Evolutionary conservation across 2,113 vertebrate genomes (phyloP).

Genomic region (Cyphomyrus discorhynchus): DNA sequence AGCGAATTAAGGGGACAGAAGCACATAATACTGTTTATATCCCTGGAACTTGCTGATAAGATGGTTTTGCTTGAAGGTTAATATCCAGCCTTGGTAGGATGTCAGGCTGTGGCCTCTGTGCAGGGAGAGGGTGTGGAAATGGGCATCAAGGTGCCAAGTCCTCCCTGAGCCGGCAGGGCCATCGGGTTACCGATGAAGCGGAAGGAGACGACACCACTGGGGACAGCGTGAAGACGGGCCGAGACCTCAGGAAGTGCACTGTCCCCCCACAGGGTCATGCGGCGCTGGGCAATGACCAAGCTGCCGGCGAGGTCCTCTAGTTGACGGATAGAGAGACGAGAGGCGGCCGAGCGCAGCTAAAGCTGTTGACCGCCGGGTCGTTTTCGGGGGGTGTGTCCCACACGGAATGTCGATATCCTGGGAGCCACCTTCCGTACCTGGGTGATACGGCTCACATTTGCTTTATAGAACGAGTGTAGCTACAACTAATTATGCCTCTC

Average conservation of each 20-base stretch:
- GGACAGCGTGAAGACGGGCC: background rate
- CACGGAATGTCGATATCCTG: background rate
- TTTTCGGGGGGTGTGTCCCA: background rate
- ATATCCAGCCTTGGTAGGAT: background rate
- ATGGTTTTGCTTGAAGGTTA: background rate
- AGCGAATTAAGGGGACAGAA: background rate
- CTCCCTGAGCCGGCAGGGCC: background rate
- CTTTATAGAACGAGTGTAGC: background rate
- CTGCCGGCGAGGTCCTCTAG: background rate
- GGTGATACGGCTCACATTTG: background rate
- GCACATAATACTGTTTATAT: slow-evolving; percentile 1
- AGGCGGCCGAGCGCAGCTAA: background rate
- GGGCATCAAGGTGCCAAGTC: background rate
- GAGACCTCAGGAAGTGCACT: background rate
- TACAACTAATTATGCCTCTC: background rate
- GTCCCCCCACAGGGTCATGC: background rate
- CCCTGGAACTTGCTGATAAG: background rate
- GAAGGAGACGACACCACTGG: background rate
- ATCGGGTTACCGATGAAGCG: background rate
- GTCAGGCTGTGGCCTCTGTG: background rate
- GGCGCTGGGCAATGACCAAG: background rate
- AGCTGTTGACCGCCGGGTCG: background rate
- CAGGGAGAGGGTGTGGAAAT: background rate
- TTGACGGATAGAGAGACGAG: background rate
- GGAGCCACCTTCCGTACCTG: background rate